phyloP scores from a whole-genome alignment of 2,888 invertebrate genomes.

The Pasiphila rectangulata region DNA sequence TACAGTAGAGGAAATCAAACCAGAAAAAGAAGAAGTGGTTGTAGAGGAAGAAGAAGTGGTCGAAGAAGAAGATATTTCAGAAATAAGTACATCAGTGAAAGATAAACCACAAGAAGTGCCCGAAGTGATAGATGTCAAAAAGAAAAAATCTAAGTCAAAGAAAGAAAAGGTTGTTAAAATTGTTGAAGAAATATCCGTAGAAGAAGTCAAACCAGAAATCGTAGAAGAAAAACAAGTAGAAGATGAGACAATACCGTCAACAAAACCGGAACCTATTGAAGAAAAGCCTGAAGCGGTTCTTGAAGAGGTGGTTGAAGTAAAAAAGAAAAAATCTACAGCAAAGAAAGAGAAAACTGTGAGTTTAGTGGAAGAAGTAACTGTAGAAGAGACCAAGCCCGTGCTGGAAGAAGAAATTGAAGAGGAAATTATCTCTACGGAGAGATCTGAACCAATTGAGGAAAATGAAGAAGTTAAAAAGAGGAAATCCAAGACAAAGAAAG shows the following conservation, averaged over 20 bases:
- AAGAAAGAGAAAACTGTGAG: conserved; percentile 17
- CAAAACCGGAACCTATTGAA: background rate
- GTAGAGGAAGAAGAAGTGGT: background rate
- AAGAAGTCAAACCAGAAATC: background rate
- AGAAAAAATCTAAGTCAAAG: conserved; percentile 5
- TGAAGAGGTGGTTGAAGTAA: conserved; percentile 8
- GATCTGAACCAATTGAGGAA: too few species aligned
- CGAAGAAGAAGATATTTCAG: background rate
- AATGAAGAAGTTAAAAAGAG: conserved; percentile 49
- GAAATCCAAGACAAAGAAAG: conserved; percentile 37
- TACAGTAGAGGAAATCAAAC: background rate
- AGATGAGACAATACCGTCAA: background rate
- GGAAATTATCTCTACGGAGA: too few species aligned
- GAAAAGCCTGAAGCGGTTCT: conserved; percentile 5
- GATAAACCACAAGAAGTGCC: background rate
- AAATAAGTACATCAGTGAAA: background rate
- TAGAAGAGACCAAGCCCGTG: conserved; percentile 34
- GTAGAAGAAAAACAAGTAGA: background rate
- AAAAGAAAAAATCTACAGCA: conserved; percentile 18
- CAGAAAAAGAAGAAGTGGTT: background rate
- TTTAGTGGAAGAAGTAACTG: conserved; percentile 15
- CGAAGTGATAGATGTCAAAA: background rate
- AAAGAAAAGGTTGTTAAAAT: conserved; percentile 3
- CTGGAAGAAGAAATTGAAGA: conserved; percentile 58
- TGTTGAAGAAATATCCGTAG: background rate